Base-by-base conservation (phyloP, 2,113 vertebrate genomes). In the Chaetodon auriga region DNA sequence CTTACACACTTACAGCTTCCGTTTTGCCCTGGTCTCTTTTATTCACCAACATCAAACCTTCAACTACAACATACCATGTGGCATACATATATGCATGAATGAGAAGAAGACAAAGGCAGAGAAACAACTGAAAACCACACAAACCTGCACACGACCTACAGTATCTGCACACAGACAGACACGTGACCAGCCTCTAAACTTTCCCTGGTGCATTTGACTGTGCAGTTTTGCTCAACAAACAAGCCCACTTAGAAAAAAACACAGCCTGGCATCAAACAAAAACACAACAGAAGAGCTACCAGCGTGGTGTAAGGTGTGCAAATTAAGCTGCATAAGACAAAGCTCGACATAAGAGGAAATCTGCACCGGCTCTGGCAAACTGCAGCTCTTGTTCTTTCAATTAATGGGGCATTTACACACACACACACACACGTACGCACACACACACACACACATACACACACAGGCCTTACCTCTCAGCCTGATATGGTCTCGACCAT, bases 201-300 rank as follows among this genome's bases (percentile, higher is more conserved):
- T 68, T 41, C 68, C 78, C 87, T 60, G 66, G 55, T 79, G 80
- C 45, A 75, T 89, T 70, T 35, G 46, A 69, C 63, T 74, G n/a
- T 62, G 84, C 87, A 73, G 87, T 87, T 90, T 90, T 89, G 84
- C 83, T 90, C 76, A 16, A 84, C 83, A 90, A 92, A 91, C 80
- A 90, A 93, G 57, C 75, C 81, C 82, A 89, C 69, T 89, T 87
- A 73, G 75, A 64, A 49, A 82, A 82, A 86, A 92, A 83, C 74
- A 74, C 64, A 48, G 58, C 46, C 70, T 11, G 74, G 75, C 82
- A 78, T 81, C 66, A 86, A 86, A 90, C 53, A 79, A 73, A 83
- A 82, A 81, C 68, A 71, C 64, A 86, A 62, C 71, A 76, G 7
- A 46, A 72, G 35, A 85, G 58, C 55, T 58, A 68, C 36, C 76